Evolutionary conservation across 2,888 invertebrate genomes (phyloP).

Genomic region (Idaea aversata): DNA sequence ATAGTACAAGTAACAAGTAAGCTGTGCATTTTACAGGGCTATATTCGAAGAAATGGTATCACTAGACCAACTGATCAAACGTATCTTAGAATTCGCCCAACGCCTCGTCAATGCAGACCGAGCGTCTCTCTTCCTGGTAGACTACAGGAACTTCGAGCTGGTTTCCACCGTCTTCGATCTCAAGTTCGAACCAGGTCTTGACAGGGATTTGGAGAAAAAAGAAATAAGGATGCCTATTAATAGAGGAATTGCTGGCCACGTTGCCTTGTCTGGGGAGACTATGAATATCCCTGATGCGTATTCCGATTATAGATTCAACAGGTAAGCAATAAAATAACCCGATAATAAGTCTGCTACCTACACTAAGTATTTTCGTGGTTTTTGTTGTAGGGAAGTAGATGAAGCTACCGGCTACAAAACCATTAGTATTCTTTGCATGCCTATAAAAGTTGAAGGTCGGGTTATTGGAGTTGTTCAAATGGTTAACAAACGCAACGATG

Average conservation of each 20-base stretch:
- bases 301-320: conserved; percentile 87
- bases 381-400: conserved; percentile 78
- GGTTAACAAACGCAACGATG: conserved; percentile 85
- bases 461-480: conserved; percentile 94
- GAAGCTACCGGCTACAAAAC: conserved; percentile 85
- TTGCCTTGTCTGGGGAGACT: conserved; percentile 88
- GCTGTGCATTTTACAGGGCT: conserved; percentile 77
- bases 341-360: background rate
- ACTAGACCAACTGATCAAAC: conserved; percentile 89
- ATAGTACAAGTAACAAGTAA: too few species aligned
- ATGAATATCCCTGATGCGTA: conserved; percentile 92
- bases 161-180: conserved; percentile 92
- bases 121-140: conserved; percentile 90
- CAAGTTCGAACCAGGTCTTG: conserved; percentile 50
- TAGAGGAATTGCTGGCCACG: conserved; percentile 90
- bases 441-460: conserved; percentile 87
- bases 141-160: conserved; percentile 85
- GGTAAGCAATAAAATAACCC: conserved; percentile 34
- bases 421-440: conserved; percentile 91
- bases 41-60: conserved; percentile 94
- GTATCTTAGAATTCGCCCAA: conserved; percentile 92
- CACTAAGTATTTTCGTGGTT: background rate
- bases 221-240: conserved; percentile 86
- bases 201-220: conserved; percentile 57
- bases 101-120: conserved; percentile 90